Evolutionary conservation across 2,797 vertebrate species (phyloP), one percentile per base, ranked within the genome.

Genomic region (Ptychadena robeensis): DNA sequence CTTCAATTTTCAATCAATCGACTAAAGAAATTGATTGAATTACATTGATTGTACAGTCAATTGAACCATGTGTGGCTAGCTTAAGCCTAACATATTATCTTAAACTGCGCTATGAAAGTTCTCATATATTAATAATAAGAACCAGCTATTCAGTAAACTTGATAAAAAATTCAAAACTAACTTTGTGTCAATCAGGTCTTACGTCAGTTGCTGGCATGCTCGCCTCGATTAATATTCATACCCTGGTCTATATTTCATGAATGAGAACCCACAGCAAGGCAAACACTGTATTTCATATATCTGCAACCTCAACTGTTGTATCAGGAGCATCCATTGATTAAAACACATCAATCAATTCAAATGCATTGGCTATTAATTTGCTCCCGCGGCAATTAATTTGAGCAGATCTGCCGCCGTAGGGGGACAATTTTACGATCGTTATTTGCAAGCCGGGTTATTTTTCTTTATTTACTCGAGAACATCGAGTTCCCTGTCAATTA

Each of bases 401-500:
- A 74, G 63, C 37, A 65, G 11, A 63, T 35, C 63, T 15, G 22
- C 22, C 2, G 48, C 73, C 22, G 10, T 0, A 65, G 53, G 66
- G 38, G 73, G n/a, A 71, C 59, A 48, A 25, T 65, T 82, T 63
- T 59, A 70, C 18, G 22, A 63, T 70, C 57, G n/a, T 70, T 61
- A 82, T 82, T 64, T 77, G 57, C 64, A 65, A 76, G 73, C 81
- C 48, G 67, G 35, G 68, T 77, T 44, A 71, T 82, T 71, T 63
- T 69, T 44, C 59, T 65, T 64, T 70, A 75, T 61, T 77, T 78
- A 14, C 84, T 79, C 68, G 65, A 82, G 87, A 86, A 87, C 86
- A 86, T 87, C 72, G 82, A 86, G 87, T 86, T 87, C 25, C 0
- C 73, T 73, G 35, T 22, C 78, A 44, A 57, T 76, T 81, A 82